These are phyloP conservation scores for Saccopteryx bilineata DNA, from an alignment of 2,113 vertebrate genomes.

Conservation along the genomic window DNA sequence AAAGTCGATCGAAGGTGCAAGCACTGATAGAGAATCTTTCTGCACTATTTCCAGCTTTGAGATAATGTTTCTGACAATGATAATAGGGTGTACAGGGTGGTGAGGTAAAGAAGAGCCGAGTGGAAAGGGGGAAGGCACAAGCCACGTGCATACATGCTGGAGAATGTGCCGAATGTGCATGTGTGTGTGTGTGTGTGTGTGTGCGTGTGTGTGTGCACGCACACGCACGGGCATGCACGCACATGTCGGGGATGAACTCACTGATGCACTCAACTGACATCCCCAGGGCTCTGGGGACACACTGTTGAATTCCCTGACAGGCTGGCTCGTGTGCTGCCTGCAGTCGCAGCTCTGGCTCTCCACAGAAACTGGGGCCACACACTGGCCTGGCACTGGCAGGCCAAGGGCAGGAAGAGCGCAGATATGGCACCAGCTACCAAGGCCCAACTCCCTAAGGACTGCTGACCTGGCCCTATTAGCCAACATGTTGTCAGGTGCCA, in stretches of 20 bases:
- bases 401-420: background rate
- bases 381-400: background rate
- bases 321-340: background rate
- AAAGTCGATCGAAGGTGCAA: background rate
- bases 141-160: background rate
- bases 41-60: constrained; percentile 15
- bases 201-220: too few relatives aligned
- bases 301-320: background rate
- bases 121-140: background rate
- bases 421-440: background rate
- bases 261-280: too few relatives aligned
- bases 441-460: background rate
- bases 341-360: background rate
- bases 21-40: background rate
- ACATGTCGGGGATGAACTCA: background rate
- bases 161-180: accelerated
- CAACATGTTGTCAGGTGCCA: background rate
- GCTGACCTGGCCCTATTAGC: background rate
- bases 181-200: accelerated
- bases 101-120: background rate
- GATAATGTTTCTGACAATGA: background rate
- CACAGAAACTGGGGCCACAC: background rate
- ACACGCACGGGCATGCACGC: too few relatives aligned
- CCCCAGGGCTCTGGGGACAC: background rate
- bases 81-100: background rate